Conservation (phyloP, 2,113 vertebrate genomes). For the Ranitomeya imitator region DNA sequence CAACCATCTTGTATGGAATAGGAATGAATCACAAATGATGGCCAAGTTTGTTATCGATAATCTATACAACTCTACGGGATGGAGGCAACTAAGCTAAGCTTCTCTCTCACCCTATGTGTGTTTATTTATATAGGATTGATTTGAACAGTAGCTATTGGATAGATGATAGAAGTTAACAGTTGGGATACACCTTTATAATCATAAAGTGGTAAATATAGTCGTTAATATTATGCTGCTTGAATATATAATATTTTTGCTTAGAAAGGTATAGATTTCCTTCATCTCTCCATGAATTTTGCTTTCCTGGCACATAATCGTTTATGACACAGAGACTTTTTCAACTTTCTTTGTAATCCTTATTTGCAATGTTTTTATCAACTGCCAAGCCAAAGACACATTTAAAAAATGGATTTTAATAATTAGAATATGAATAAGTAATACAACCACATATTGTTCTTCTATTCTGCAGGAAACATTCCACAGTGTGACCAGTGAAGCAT, state of each 20-base stretch:
- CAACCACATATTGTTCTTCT: not conserved
- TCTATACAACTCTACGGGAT: too few relatives aligned
- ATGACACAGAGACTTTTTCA: not conserved
- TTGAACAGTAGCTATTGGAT: not conserved
- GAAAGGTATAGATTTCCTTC: not conserved
- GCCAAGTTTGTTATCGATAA: too few relatives aligned
- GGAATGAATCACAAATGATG: too few relatives aligned
- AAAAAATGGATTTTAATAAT: not conserved
- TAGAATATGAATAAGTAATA: conserved; percentile 6
- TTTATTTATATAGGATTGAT: too few relatives aligned
- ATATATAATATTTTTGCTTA: not conserved
- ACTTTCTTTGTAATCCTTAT: not conserved
- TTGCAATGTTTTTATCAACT: not conserved
- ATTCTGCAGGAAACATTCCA: conserved; percentile 4
- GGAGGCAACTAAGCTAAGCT: too few relatives aligned
- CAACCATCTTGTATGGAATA: too few relatives aligned
- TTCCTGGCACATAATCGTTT: not conserved
- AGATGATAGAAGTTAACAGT: not conserved
- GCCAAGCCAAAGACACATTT: not conserved
- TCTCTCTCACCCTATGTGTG: too few relatives aligned
- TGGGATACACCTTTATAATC: not conserved
- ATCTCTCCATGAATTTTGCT: not conserved
- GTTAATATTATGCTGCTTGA: not conserved
- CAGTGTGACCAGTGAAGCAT: conserved; percentile 19
- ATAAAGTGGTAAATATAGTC: not conserved